phyloP scores from a whole-genome alignment of 2,888 invertebrate species.

The Zele albiditarsus region DNA sequence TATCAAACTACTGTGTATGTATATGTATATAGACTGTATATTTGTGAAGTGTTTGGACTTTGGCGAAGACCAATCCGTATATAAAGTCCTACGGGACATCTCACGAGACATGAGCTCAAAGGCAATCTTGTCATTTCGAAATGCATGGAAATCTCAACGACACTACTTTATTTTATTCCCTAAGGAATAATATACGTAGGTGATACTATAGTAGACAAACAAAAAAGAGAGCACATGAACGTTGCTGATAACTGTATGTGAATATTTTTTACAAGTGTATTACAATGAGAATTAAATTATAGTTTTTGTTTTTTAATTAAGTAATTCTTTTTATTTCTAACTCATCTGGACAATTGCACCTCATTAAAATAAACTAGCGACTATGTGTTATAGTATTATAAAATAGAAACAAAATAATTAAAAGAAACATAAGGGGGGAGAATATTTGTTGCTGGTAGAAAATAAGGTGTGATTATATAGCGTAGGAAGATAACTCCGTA shows the following conservation, averaged over 20 bases:
- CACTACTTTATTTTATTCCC: slow-evolving; percentile 15
- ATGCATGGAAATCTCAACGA: slow-evolving; percentile 28
- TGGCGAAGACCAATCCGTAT: neutral
- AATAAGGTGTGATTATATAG: slow-evolving; percentile 9
- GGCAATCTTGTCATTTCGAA: slow-evolving; percentile 23
- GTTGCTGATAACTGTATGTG: neutral
- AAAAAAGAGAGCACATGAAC: neutral
- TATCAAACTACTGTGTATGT: neutral
- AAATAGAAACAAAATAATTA: slow-evolving; percentile 18
- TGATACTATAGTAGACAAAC: neutral
- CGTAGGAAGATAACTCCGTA: slow-evolving; percentile 47
- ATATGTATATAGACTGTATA: neutral
- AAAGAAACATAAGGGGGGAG: slow-evolving; percentile 17
- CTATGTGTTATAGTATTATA: neutral
- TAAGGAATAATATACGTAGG: neutral
- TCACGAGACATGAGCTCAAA: slow-evolving; percentile 20
- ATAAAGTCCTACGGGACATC: slow-evolving; percentile 33
- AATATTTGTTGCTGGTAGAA: neutral
- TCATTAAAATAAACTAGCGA: slow-evolving; percentile 18
- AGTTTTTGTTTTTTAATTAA: neutral
- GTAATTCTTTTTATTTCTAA: neutral
- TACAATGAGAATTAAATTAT: neutral
- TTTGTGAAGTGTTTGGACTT: slow-evolving; percentile 2
- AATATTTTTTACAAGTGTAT: neutral
- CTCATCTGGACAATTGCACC: neutral